Conservation (phyloP, 2,797 vertebrate species). For the Glyptemys insculpta region DNA sequence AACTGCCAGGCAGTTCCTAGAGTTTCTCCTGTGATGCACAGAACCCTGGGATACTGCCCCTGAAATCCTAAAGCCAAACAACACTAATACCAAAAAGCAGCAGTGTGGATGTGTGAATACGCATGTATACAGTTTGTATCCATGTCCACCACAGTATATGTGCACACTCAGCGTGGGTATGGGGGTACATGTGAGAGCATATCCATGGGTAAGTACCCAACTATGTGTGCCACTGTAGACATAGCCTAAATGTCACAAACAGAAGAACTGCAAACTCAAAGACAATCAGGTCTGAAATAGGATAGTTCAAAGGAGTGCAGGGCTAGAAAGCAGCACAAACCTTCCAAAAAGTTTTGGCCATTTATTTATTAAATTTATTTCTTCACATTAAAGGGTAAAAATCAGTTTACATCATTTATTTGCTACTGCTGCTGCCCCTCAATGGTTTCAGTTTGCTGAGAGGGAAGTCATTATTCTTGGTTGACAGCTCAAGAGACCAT, state of each 20-base stretch:
- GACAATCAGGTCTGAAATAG: not conserved
- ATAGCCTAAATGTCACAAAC: not conserved
- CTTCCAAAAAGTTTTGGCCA: not conserved
- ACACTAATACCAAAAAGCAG: not conserved
- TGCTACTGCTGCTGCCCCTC: constrained; percentile 48
- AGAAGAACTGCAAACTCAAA: not conserved
- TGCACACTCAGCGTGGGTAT: not conserved
- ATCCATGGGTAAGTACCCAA: not conserved
- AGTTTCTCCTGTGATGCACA: not conserved
- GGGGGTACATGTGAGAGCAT: no score
- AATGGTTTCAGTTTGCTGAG: constrained; percentile 28
- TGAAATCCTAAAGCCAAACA: not conserved
- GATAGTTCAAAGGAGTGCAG: not conserved
- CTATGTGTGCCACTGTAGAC: not conserved
- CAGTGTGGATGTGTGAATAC: not conserved
- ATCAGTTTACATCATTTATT: not conserved
- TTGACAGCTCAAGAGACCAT: constrained; percentile 25
- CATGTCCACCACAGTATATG: not conserved
- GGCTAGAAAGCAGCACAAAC: not conserved
- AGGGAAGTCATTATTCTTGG: constrained; percentile 52
- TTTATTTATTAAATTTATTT: not conserved
- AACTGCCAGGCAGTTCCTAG: not conserved
- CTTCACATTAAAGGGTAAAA: not conserved
- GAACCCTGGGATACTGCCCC: not conserved
- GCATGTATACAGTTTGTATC: not conserved